Evolutionary conservation across 2,888 invertebrate genomes (phyloP), one percentile per base, ranked within the genome.

Genomic region (Temnothorax unifasciatus): DNA sequence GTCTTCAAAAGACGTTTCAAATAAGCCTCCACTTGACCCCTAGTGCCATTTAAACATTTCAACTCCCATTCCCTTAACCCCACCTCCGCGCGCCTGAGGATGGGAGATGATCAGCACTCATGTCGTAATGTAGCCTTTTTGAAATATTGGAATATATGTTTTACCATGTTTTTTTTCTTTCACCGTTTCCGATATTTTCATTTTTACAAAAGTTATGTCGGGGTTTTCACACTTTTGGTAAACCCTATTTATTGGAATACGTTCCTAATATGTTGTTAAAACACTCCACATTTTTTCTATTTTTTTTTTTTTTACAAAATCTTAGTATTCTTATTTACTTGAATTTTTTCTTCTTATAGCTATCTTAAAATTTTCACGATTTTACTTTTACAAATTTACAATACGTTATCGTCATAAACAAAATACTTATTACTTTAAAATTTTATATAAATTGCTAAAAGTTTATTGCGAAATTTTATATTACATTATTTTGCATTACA

Each of bases 221-320:
- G 29, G 29, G 29, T 29, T 29, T 29, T 29, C 3, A 29, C 29
- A 29, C 3, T 29, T 29, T 29, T 29, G 29, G 29, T 29, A 2
- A 29, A 29, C 3, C 3, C 3, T 29, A 3, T 29, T 1, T 29
- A 38, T 41, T 41, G 8, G 50, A n/a, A 6, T 11, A 63, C 34
- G 18, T 66, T 15, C 47, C 9, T 15, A 0, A 98, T 97, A 95
- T 66, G 3, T 66, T 66, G 21, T 3, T 44, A 44, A 66, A 44
- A 64, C 5, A 44, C 3, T 41, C 0, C 2, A 21, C 41, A 13
- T 66, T 18, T 25, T 99, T 18, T 18, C 6, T 11, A 41, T 25
- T 66, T 64, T 44, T 4, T n/a, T n/a, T n/a, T n/a, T 44, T 34
- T 34, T 29, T 29, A 21, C 8, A 13, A n/a, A 44, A 21, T 25